Conservation (phyloP, 35 echinoderm and acorn worm genomes). For the Antedon bifida region DNA sequence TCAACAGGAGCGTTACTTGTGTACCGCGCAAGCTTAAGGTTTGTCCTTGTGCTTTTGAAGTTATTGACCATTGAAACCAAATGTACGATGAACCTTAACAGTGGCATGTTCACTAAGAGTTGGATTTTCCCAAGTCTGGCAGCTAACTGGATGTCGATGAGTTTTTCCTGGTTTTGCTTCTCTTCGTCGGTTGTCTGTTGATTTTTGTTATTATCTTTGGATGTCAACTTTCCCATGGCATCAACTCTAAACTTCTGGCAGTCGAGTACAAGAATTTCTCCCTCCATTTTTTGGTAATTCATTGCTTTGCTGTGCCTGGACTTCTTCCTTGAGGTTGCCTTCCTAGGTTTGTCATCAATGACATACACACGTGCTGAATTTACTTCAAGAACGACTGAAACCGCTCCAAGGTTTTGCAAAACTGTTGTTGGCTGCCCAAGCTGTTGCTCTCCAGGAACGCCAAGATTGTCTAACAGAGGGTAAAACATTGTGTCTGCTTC, state of each 20-base stretch:
- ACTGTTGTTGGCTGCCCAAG: not conserved
- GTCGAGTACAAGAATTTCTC: not conserved
- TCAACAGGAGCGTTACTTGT: slow-evolving; percentile 1
- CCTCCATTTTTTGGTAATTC: not conserved
- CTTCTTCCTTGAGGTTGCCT: not conserved
- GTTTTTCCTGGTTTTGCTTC: not conserved
- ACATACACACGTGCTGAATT: not conserved
- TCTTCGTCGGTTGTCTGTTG: not conserved
- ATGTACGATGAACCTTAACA: slow-evolving; percentile 68
- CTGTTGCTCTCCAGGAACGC: not conserved
- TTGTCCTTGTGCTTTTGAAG: slow-evolving; percentile 56
- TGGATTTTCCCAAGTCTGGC: not conserved
- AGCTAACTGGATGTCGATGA: not conserved
- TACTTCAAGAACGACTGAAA: not conserved
- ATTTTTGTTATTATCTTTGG: not conserved
- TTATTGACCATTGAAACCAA: slow-evolving; percentile 48
- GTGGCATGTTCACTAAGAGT: slow-evolving; percentile 58
- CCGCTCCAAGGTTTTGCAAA: not conserved
- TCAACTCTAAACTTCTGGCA: not conserved
- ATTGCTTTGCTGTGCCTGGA: not conserved
- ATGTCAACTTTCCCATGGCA: not conserved
- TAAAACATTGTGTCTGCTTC: not conserved
- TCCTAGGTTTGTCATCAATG: not conserved
- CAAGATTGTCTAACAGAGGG: not conserved
- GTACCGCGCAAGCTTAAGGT: slow-evolving; percentile 51